Base-by-base conservation (phyloP, 2,113 vertebrate genomes). In the Xerus inauris region DNA sequence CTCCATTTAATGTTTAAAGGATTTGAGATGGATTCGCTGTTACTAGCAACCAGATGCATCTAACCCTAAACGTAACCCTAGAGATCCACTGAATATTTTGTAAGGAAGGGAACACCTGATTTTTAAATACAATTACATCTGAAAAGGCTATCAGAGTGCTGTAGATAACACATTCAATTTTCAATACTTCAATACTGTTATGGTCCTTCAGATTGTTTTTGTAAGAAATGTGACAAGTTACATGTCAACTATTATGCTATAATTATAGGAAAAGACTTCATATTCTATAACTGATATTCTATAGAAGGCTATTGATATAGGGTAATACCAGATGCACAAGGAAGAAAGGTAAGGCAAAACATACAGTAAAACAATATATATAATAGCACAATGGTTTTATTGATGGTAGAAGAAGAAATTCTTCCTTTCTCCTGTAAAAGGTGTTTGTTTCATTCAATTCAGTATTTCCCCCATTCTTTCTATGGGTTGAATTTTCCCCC, bases 381-480 rank as follows among this genome's bases (percentile, higher is more conserved):
- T 92, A 98, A 97, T 97, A 98, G 98, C 94, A 97, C 97, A 97
- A 87, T 98, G 94, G 69, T 89, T 97, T 98, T 97, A 98, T 98
- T 98, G 89, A 89, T 84, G 87, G 64, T 54, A 91, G 92, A 97
- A 95, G 94, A 75, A 96, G 88, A 93, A 89, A 42, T 14, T 89
- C 94, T 94, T 81, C 94, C 57, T 98, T 98, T 94, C 47, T 94
- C 93, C 96, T 96, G 98, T 98, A 98, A 99, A 98, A 98, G 97
- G 94, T 98, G 94, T 97, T 98, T 92, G 91, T 90, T 81, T 96
- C 98, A 97, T 95, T 97, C 93, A 98, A 98, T 38, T 98, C 96
- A 97, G 80, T 97, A 98, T 85, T 98, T 94, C 84, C 91, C 98
- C 97, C 98, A 98, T 96, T 97, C 97, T 98, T 77, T 91, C 9